These are phyloP conservation scores for Coregonus clupeaformis DNA, from an alignment of 2,113 vertebrate genomes.

Conservation along the genomic window DNA sequence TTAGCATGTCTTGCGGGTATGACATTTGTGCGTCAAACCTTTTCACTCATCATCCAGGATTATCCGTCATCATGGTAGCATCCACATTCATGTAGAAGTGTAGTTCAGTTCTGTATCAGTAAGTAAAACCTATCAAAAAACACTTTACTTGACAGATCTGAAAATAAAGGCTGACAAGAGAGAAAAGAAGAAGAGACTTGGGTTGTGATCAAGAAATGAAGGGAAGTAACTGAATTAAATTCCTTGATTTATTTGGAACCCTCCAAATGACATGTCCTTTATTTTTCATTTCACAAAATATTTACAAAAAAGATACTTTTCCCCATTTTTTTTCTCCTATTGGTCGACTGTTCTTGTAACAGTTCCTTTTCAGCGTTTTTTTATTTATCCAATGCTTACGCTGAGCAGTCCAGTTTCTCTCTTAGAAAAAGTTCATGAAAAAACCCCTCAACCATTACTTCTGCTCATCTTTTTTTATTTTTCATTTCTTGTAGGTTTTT, in stretches of 20 bases:
- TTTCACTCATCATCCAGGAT: no score
- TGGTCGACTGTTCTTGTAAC: constrained; percentile 48
- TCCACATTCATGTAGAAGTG: no score
- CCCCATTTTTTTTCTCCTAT: constrained; percentile 38
- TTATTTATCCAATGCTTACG: constrained; percentile 54
- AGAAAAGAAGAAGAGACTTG: no score
- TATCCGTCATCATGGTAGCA: no score
- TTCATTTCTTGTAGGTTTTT: background rate
- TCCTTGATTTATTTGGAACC: constrained; percentile 77
- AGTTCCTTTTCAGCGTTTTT: constrained; percentile 49
- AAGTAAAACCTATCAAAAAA: no score
- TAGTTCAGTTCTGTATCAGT: no score
- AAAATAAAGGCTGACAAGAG: no score
- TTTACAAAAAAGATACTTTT: constrained; percentile 78
- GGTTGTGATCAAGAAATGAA: constrained; percentile 9
- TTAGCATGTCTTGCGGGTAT: no score
- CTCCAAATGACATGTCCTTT: constrained; percentile 72
- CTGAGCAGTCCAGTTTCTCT: constrained; percentile 51
- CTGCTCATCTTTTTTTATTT: constrained; percentile 52
- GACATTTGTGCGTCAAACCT: no score
- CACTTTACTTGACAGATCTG: no score
- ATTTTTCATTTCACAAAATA: constrained; percentile 81
- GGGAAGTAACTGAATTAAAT: constrained; percentile 62
- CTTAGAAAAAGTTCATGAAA: constrained; percentile 71
- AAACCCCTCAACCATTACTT: constrained; percentile 44